Evolutionary conservation across 2,888 invertebrate species (phyloP), one percentile per base, ranked within the genome.

Genomic region (Phrixothrix hirtus): DNA sequence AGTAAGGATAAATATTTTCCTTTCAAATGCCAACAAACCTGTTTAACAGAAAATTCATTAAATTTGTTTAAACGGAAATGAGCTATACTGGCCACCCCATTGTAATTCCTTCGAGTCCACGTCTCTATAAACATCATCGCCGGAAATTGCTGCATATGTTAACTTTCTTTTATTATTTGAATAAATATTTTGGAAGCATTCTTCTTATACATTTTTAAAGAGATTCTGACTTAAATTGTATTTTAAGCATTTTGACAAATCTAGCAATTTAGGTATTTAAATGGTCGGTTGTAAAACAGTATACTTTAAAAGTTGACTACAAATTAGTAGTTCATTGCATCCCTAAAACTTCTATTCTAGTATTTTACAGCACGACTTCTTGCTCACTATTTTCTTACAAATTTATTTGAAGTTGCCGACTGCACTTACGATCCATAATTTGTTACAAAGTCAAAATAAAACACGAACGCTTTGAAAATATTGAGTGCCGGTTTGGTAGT

Each of bases 371-470:
- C 21, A n/a, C 21, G 21, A 5, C 7, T 21, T 21, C 7, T 21
- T 21, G 7, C 21, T 21, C 7, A 21, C 4, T n/a, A n/a, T n/a
- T n/a, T 36, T 15, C 16, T 13, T 13, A 38, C 25, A 30, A 17
- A 10, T 41, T 17, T 26, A 41, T 50, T 45, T 43, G 44, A 51
- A 32, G 32, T 45, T 31, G 26, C 43, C 49, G 51, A 32, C 34
- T 25, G 13, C 26, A 44, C 29, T 16, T 41, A 16, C 29, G 36
- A 43, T 29, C 41, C 36, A 13, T 25, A 49, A 49, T 49, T 45
- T 48, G 54, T 49, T 32, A 30, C 27, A 13, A 36, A 45, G 42
- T 46, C 42, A 50, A 55, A 55, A 50, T 34, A 50, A 26, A 35
- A 38, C 16, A 12, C 12, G 6, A 41, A 41, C 17, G 31, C 21